These are phyloP conservation scores for Atrina japonica DNA, from an alignment of 2,888 invertebrate genomes.

Conservation along the genomic window DNA sequence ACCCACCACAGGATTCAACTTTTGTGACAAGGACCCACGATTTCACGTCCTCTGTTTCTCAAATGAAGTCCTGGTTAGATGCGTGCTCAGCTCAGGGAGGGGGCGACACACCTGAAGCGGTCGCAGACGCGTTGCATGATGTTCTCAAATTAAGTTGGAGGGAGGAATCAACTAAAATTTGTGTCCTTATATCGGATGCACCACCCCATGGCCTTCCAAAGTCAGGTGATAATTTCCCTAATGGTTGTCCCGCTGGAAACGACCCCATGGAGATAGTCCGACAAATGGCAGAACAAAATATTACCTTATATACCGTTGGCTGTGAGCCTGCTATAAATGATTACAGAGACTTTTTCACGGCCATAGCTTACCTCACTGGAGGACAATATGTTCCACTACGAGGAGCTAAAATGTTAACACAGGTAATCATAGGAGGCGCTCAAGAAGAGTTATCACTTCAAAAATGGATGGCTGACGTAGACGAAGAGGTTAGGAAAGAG, in stretches of 20 bases:
- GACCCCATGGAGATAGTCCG: slow-evolving; percentile 63
- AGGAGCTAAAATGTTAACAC: slow-evolving; percentile 56
- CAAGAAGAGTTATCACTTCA: slow-evolving; percentile 71
- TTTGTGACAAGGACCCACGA: slow-evolving; percentile 68
- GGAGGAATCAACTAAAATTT: slow-evolving; percentile 66
- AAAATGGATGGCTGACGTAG: slow-evolving; percentile 62
- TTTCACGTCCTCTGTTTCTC: slow-evolving; percentile 62
- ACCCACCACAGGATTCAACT: slow-evolving; percentile 66
- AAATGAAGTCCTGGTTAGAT: slow-evolving; percentile 68
- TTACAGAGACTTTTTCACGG: slow-evolving; percentile 68
- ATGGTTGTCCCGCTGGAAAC: slow-evolving; percentile 66
- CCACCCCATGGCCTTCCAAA: slow-evolving; percentile 68
- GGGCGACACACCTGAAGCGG: slow-evolving; percentile 71
- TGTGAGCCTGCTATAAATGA: slow-evolving; percentile 63
- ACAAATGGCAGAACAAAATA: slow-evolving; percentile 62
- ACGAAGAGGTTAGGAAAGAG: slow-evolving; percentile 56
- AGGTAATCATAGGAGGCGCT: slow-evolving; percentile 71
- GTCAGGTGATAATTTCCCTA: slow-evolving; percentile 55
- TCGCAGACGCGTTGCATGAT: slow-evolving; percentile 68
- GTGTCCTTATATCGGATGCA: slow-evolving; percentile 69
- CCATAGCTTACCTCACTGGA: slow-evolving; percentile 67
- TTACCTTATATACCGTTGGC: slow-evolving; percentile 68
- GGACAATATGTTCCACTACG: slow-evolving; percentile 72
- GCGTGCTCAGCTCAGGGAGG: slow-evolving; percentile 63
- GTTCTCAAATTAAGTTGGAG: slow-evolving; percentile 67